Conservation (phyloP, 2,888 invertebrate genomes). For the Halocaridina rubra region DNA sequence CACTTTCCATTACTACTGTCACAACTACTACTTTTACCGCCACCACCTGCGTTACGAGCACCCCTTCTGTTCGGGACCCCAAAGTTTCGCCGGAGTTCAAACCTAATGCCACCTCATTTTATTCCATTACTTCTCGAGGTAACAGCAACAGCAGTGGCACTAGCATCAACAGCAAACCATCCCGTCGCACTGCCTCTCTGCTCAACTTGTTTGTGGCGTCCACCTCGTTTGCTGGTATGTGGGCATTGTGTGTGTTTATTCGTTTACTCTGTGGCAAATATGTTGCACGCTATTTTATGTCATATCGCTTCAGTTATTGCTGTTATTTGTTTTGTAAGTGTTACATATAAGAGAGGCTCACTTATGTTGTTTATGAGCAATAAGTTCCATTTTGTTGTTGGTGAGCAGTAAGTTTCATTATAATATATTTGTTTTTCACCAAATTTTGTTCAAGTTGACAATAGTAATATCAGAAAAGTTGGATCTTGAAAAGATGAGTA, state of each 20-base stretch:
- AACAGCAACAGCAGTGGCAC: constrained; percentile 20
- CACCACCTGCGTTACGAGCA: neutral
- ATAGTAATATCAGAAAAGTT: too few species aligned
- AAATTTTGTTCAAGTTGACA: too few species aligned
- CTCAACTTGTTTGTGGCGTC: constrained; percentile 95
- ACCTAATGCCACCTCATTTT: constrained; percentile 18
- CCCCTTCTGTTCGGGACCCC: constrained; percentile 32
- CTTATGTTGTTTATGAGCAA: too few species aligned
- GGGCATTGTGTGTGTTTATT: constrained; percentile 61
- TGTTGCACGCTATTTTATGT: constrained; percentile 24
- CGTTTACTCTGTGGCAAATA: constrained; percentile 52
- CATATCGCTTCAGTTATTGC: too few species aligned
- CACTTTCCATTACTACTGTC: constrained; percentile 29
- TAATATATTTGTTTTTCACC: too few species aligned
- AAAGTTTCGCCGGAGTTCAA: constrained; percentile 30
- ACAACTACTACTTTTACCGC: constrained; percentile 34
- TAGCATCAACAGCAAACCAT: constrained; percentile 75
- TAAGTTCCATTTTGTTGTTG: too few species aligned
- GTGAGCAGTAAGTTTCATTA: too few species aligned
- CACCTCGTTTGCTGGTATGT: constrained; percentile 83
- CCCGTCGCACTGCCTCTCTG: constrained; percentile 92
- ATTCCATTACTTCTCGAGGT: constrained; percentile 18
- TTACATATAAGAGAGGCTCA: too few species aligned
- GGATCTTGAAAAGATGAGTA: too few species aligned
- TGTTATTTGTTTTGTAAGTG: neutral